Percentiles rank a stretch among this genome's conserved stretches.
phyloP scores from a whole-genome alignment of 2,888 invertebrate species.

The Aleiodes testaceus region DNA sequence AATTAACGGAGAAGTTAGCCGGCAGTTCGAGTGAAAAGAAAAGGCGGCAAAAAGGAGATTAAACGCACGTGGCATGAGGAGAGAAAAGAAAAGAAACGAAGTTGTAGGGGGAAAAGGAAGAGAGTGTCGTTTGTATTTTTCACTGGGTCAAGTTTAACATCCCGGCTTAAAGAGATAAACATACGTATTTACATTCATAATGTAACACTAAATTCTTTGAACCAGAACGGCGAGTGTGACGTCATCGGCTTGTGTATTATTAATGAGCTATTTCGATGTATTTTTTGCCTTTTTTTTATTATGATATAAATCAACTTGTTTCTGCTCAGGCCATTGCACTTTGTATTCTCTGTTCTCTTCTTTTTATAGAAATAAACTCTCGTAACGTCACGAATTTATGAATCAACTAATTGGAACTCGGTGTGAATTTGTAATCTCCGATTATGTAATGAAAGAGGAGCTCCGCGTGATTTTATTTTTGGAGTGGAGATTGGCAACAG shows the following conservation, averaged over 20 bases:
- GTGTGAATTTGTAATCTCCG: too few relatives aligned
- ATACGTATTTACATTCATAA: too few relatives aligned
- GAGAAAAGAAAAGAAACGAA: background rate
- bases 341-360: too few relatives aligned
- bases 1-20: conserved; percentile 1
- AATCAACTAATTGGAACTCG: too few relatives aligned
- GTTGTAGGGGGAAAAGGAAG: conserved; percentile 9
- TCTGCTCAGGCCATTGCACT: too few relatives aligned
- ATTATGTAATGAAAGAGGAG: too few relatives aligned
- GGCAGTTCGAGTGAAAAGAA: conserved; percentile 15
- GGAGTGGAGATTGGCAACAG: too few relatives aligned
- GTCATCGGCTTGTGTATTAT: conserved; percentile 8
- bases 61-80: background rate
- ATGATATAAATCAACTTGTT: too few relatives aligned
- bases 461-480: too few relatives aligned
- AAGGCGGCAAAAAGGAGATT: background rate
- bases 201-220: conserved; percentile 2
- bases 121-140: conserved; percentile 38
- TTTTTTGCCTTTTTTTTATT: background rate
- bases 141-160: conserved; percentile 41
- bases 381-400: too few relatives aligned
- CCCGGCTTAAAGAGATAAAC: too few relatives aligned
- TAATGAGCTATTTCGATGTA: conserved; percentile 23
- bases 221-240: conserved; percentile 10
- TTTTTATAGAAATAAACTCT: too few relatives aligned